Percentiles rank a stretch among this genome's conserved stretches.
Conservation (phyloP, 37 sponge, comb jelly and placozoan genomes). For the Spongia lamella region DNA sequence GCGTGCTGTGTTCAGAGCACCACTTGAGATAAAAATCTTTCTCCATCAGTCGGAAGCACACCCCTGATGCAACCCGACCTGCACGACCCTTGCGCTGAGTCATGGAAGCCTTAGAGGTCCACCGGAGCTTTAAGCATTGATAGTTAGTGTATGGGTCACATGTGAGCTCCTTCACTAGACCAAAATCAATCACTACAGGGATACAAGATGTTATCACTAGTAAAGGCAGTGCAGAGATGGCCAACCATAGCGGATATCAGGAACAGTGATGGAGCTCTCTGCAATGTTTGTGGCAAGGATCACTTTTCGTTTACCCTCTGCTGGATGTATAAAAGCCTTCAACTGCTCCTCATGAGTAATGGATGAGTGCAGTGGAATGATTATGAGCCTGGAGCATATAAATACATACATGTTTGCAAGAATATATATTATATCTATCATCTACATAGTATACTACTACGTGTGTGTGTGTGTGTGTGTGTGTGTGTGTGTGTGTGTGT, state of each 20-base stretch:
- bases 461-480: not conserved
- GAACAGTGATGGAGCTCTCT: constrained; percentile 95
- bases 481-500: constrained; percentile 12
- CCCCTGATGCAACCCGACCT: constrained; percentile 84
- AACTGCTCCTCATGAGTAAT: constrained; percentile 74
- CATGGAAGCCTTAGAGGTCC: constrained; percentile 90
- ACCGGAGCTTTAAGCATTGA: constrained; percentile 61
- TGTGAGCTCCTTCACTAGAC: constrained; percentile 89
- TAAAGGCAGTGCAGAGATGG: too few species aligned
- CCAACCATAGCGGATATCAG: constrained; percentile 94
- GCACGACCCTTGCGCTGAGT: constrained; percentile 91
- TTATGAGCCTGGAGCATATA: constrained; percentile 31
- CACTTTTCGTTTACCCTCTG: constrained; percentile 77
- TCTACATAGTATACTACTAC: not conserved
- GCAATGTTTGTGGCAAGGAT: constrained; percentile 98
- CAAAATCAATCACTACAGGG: constrained; percentile 87
- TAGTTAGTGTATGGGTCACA: constrained; percentile 80
- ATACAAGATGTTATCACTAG: not conserved
- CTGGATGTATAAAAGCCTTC: constrained; percentile 68
- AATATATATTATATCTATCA: not conserved
- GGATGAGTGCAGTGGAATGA: constrained; percentile 81
- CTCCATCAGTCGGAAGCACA: constrained; percentile 83
- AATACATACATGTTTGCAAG: not conserved
- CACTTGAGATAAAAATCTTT: constrained; percentile 48
- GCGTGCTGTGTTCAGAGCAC: constrained; percentile 56